phyloP scores from a whole-genome alignment of 2,113 vertebrate genomes.

The Thalassoma bifasciatum region DNA sequence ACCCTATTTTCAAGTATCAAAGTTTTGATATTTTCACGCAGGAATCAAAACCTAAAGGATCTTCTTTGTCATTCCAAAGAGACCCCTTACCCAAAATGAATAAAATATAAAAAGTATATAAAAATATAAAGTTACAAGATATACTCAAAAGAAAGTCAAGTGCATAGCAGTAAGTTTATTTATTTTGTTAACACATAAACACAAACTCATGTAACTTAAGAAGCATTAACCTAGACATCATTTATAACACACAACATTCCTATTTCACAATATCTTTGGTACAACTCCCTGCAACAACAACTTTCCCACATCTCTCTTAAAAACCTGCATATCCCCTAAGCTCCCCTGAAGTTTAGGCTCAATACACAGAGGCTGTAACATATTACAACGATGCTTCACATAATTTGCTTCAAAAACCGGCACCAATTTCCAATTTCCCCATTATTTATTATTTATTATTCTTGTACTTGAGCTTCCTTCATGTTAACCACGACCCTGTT shows the following conservation, averaged over 20 bases:
- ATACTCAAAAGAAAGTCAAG: not conserved
- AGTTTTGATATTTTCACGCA: not conserved
- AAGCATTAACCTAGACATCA: not conserved
- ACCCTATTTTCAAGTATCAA: not conserved
- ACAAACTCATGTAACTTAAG: slow-evolving; percentile 2
- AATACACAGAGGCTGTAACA: slow-evolving; percentile 5
- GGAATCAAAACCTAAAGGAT: no score
- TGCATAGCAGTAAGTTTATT: slow-evolving; percentile 2
- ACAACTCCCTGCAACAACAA: slow-evolving; percentile 7
- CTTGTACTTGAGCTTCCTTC: not conserved
- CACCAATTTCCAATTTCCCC: not conserved
- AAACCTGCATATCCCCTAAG: slow-evolving; percentile 13
- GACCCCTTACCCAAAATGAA: no score
- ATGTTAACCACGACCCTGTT: slow-evolving; percentile 24
- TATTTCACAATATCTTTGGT: slow-evolving; percentile 44
- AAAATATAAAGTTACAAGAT: no score
- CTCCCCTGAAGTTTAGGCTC: not conserved
- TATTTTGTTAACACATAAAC: slow-evolving; percentile 43
- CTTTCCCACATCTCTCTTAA: slow-evolving; percentile 1
- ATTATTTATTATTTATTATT: slow-evolving; percentile 12
- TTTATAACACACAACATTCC: not conserved
- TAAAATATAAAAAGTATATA: no score
- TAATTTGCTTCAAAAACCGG: slow-evolving; percentile 3
- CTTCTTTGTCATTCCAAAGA: no score
- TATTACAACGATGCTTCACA: not conserved